Evolutionary conservation across 2,113 vertebrate genomes (phyloP), one percentile per base, ranked within the genome.

Genomic region (Labeo catla): DNA sequence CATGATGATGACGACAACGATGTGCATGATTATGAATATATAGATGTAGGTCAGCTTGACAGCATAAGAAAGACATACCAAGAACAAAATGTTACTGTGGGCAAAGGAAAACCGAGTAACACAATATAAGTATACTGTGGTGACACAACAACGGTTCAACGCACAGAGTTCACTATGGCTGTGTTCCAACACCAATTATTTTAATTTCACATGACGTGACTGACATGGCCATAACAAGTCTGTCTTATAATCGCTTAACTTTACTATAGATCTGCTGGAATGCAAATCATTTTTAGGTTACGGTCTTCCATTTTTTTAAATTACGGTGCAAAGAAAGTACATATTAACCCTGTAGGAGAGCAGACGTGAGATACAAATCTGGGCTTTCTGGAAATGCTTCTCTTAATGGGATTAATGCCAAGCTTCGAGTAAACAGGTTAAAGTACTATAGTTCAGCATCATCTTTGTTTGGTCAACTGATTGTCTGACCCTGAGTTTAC

Each of bases 41-140:
- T 93, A 5, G 86, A 90, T 91, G 92, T 93, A 90, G 89, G 88
- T 15, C 3, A 90, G 72, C 73, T 91, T 8, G 91, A 93, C 88
- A 91, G 90, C 45, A 65, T 93, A 86, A 87, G 89, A 66, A 91
- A 90, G 88, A 90, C 43, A 43, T 84, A 92, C 70, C 86, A 90
- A 7, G 80, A 91, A 21, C 72, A 74, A 23, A 72, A 85, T 0
- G 1, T 87, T 87, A 74, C 77, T 52, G 83, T 49, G 21, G 76
- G 19, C 28, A 54, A 77, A 77, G 76, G n/a, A 54, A 52, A 81
- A 7, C 83, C 74, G 50, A 86, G 86, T 90, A 85, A 89, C 50
- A 82, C 82, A 4, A 84, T 89, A 73, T 89, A n/a, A 74, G 8
- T 4, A n/a, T 59, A 21, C 28, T 16, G 23, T 85, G n/a, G 3